Conservation (phyloP, 1,140 invertebrate species). For the Drosophila willistoni region DNA sequence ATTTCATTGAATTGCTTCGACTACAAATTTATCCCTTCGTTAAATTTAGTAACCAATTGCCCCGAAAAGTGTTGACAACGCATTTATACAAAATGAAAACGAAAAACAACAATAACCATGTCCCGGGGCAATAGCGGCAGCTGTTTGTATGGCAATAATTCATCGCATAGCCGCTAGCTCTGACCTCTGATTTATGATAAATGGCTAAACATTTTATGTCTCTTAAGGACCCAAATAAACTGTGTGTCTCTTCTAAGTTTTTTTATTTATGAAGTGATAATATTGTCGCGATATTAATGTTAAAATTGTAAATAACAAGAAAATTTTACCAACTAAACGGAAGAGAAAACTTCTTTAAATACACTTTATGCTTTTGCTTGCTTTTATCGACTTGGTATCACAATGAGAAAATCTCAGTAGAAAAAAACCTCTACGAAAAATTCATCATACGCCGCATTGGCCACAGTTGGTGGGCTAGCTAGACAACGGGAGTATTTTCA, state of each 20-base stretch:
- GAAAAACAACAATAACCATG: conserved; percentile 11
- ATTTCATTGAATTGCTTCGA: conserved; percentile 40
- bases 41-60: conserved; percentile 13
- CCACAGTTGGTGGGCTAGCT: conserved; percentile 38
- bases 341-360: background rate
- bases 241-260: background rate
- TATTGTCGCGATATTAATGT: conserved; percentile 17
- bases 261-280: conserved; percentile 50
- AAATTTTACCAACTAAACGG: background rate
- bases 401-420: conserved; percentile 11
- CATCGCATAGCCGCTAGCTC: conserved; percentile 21
- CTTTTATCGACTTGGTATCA: background rate
- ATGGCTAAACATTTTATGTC: conserved; percentile 38
- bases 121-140: conserved; percentile 18
- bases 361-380: background rate
- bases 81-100: conserved; percentile 23
- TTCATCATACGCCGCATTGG: conserved; percentile 78
- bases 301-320: conserved; percentile 1
- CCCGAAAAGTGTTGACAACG: conserved; percentile 45
- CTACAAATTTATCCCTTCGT: conserved; percentile 8
- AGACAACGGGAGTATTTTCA: conserved; percentile 18
- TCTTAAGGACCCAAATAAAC: conserved; percentile 10
- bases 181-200: conserved; percentile 45
- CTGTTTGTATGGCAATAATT: conserved; percentile 39
- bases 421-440: conserved; percentile 47